Evolutionary conservation across 2,797 vertebrate genomes (phyloP).

Genomic region (Acrocephalus scirpaceus): DNA sequence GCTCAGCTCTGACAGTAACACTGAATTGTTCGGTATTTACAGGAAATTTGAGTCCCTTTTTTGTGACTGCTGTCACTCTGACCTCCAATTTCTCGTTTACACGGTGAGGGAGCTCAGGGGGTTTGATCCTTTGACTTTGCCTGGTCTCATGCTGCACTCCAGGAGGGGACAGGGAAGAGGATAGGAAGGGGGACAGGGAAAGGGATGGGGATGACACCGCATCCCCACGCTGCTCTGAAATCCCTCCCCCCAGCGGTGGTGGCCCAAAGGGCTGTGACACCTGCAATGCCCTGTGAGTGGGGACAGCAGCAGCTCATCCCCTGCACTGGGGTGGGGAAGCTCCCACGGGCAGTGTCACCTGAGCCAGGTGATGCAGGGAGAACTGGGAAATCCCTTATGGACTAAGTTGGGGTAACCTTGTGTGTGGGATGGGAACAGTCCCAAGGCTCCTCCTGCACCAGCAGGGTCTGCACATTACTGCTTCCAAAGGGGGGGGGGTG

Average conservation of each 20-base stretch:
- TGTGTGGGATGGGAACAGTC: neutral
- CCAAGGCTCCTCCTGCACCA: neutral
- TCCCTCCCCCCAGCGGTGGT: neutral
- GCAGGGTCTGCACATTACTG: neutral
- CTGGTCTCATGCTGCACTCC: neutral
- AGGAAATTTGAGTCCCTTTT: conserved; percentile 68
- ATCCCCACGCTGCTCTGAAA: neutral
- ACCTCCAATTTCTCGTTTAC: neutral
- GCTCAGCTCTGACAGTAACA: conserved; percentile 69
- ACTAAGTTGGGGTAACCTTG: neutral
- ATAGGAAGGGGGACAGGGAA: neutral
- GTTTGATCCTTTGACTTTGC: neutral
- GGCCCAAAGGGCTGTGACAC: neutral
- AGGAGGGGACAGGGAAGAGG: neutral
- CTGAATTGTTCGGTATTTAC: conserved; percentile 71
- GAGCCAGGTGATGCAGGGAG: neutral
- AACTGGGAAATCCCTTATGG: neutral
- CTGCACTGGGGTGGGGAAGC: rapidly evolving
- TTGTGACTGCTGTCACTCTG: conserved; percentile 14
- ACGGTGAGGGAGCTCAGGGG: neutral
- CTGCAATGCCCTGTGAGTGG: rapidly evolving
- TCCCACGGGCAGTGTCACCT: rapidly evolving
- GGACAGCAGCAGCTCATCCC: neutral
- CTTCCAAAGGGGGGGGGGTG: neutral
- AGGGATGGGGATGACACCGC: neutral